These are phyloP conservation scores for Nymphicus hollandicus DNA, from an alignment of 2,113 vertebrate genomes.

Conservation along the genomic window DNA sequence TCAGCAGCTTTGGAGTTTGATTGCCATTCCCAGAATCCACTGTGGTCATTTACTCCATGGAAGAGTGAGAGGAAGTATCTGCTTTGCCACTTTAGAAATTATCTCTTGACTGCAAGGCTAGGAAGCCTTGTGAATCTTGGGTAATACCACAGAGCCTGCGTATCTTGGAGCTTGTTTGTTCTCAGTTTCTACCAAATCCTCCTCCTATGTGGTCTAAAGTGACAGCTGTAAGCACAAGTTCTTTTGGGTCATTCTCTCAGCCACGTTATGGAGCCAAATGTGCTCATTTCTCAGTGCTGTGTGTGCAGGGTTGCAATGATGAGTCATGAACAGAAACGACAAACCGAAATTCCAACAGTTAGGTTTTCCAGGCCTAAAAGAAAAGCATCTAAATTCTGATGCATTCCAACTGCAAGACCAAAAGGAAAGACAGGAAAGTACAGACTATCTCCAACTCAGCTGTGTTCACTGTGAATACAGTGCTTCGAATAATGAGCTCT, in stretches of 20 bases:
- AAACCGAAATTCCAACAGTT: neutral
- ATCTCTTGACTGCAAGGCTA: neutral
- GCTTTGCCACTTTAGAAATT: neutral
- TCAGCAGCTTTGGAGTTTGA: neutral
- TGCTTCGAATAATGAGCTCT: neutral
- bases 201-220: neutral
- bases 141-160: neutral
- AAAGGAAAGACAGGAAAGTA: neutral
- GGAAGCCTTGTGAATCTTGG: neutral
- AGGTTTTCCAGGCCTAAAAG: neutral
- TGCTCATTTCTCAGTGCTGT: neutral
- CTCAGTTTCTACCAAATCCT: neutral
- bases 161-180: neutral
- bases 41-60: neutral
- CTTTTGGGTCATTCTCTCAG: neutral
- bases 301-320: fast-evolving
- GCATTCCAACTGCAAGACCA: neutral
- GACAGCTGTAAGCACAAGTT: neutral
- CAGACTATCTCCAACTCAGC: neutral
- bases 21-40: neutral
- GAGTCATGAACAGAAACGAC: neutral
- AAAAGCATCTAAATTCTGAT: neutral
- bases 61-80: neutral
- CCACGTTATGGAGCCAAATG: neutral
- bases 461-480: neutral